These are phyloP conservation scores for Platichthys stellatus DNA, from an alignment of 2,113 vertebrate genomes.

Conservation along the genomic window DNA sequence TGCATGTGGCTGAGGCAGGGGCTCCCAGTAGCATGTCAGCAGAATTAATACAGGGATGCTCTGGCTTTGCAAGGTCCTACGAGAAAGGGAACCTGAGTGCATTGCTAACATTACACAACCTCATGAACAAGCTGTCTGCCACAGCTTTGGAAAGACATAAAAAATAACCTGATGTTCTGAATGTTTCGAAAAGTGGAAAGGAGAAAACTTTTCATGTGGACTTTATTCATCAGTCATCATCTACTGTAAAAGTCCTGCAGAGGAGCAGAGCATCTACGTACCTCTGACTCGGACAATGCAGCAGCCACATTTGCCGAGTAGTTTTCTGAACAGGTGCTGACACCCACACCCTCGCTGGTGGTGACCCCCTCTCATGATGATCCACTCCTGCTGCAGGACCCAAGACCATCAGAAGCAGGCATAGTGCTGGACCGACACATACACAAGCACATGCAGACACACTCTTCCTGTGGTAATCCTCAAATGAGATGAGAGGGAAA, in stretches of 20 bases:
- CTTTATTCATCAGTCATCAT: background rate
- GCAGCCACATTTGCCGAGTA: slow-evolving; percentile 89
- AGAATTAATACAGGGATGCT: background rate
- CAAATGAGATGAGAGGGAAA: slow-evolving; percentile 13
- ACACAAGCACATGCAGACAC: slow-evolving; percentile 12
- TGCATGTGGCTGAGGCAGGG: background rate
- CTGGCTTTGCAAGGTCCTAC: background rate
- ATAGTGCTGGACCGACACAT: slow-evolving; percentile 63
- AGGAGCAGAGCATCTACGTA: slow-evolving; percentile 66
- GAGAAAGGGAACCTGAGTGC: background rate
- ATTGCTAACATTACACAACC: background rate
- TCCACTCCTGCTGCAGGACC: slow-evolving; percentile 67
- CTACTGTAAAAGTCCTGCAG: background rate
- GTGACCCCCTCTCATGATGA: slow-evolving; percentile 87
- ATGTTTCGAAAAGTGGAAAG: background rate
- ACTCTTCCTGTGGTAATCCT: slow-evolving; percentile 44
- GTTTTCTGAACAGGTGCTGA: slow-evolving; percentile 88
- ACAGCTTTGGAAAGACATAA: too few relatives aligned
- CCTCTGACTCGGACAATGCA: slow-evolving; percentile 85
- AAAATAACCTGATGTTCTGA: background rate
- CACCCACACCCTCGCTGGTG: slow-evolving; percentile 86
- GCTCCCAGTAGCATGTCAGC: background rate
- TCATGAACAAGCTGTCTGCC: too few relatives aligned
- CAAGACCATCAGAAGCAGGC: slow-evolving; percentile 70
- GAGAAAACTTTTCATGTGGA: too few relatives aligned